Percentiles rank a stretch among this genome's conserved stretches.
These are phyloP conservation scores for Zeus faber DNA, from an alignment of 2,113 vertebrate genomes.

Conservation along the genomic window DNA sequence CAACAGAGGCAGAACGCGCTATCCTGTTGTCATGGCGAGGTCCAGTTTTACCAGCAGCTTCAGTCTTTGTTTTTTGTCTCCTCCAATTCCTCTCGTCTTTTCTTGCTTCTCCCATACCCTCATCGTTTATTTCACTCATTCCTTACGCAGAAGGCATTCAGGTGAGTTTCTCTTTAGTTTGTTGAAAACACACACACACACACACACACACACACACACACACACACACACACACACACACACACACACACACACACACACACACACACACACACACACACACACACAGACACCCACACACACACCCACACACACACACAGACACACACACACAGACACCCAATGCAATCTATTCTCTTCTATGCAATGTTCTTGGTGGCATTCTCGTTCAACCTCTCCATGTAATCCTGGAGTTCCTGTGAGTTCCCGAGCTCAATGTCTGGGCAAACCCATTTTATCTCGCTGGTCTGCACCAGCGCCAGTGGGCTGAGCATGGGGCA, in stretches of 20 bases:
- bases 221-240: not conserved
- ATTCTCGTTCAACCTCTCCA: constrained; percentile 85
- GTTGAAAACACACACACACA: constrained; percentile 23
- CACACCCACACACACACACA: not conserved
- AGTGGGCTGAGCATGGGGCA: constrained; percentile 83
- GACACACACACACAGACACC: constrained; percentile 13
- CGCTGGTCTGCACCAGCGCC: constrained; percentile 77
- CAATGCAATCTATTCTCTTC: constrained; percentile 26
- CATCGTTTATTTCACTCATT: constrained; percentile 18
- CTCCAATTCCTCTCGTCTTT: constrained; percentile 5
- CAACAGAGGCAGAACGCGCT: constrained; percentile 44
- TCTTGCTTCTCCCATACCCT: not conserved
- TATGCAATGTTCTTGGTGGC: constrained; percentile 73
- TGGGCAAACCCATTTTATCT: constrained; percentile 90
- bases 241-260: constrained; percentile 15
- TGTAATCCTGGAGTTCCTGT: constrained; percentile 82
- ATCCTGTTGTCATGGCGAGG: constrained; percentile 48
- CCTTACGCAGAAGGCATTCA: constrained; percentile 80
- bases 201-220: not conserved
- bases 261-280: not conserved
- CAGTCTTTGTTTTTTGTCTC: constrained; percentile 21
- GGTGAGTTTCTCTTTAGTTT: constrained; percentile 75
- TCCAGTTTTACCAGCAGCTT: constrained; percentile 38
- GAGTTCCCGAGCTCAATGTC: constrained; percentile 83
- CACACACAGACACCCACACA: too few species aligned